Evolutionary conservation across 2,113 vertebrate species (phyloP).

Genomic region (Mustela nigripes): DNA sequence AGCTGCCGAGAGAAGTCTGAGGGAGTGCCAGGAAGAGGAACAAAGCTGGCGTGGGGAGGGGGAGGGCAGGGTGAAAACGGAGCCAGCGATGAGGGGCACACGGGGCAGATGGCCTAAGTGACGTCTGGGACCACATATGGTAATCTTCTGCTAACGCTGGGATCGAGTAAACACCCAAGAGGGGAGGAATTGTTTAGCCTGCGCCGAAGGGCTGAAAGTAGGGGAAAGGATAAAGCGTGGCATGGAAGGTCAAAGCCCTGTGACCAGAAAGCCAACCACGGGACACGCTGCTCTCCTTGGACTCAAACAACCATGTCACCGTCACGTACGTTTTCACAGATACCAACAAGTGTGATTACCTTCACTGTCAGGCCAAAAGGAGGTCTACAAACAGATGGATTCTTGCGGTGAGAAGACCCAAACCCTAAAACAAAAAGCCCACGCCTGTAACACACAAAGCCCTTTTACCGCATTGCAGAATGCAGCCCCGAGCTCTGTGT

Average conservation of each 20-base stretch:
- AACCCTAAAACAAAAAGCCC: constrained; percentile 42
- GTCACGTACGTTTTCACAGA: constrained; percentile 21
- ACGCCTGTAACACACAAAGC: constrained; percentile 24
- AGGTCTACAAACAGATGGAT: constrained; percentile 32
- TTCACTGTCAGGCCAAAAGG: neutral
- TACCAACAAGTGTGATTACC: constrained; percentile 38
- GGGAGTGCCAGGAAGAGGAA: neutral
- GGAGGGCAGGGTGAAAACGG: neutral
- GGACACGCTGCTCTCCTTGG: constrained; percentile 48
- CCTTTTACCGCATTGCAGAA: constrained; percentile 23
- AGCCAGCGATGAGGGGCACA: neutral
- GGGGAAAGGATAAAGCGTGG: constrained; percentile 61
- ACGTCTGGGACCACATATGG: constrained; percentile 58
- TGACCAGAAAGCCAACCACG: constrained; percentile 41
- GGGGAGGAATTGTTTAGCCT: constrained; percentile 84
- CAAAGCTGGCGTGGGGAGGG: neutral
- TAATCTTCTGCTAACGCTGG: constrained; percentile 62
- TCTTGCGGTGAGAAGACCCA: neutral
- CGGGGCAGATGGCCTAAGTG: constrained; percentile 67
- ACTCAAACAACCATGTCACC: constrained; percentile 47
- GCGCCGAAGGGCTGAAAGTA: constrained; percentile 63
- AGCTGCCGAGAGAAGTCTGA: constrained; percentile 45
- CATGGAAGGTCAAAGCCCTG: constrained; percentile 65
- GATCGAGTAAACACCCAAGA: constrained; percentile 74
- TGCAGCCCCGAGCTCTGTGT: neutral